A percentile compares a stretch with the other conserved stretches of the same genome.
Conservation (phyloP, 2,113 vertebrate species). For the Cottus gobio region DNA sequence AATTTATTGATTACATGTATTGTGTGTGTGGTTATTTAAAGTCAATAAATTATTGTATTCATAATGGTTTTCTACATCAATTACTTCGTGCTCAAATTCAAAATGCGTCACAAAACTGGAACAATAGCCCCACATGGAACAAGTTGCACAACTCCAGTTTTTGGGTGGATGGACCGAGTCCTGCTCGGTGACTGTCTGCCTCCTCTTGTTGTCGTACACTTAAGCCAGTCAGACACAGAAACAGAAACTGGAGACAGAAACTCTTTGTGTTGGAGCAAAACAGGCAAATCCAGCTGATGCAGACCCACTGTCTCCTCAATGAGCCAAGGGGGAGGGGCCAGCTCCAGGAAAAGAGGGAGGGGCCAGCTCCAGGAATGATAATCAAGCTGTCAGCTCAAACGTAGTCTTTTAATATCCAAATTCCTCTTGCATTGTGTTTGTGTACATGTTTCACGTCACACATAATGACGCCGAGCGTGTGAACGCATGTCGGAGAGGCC, state of each 20-base stretch:
- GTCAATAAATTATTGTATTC: constrained; percentile 69
- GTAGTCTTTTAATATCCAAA: neutral
- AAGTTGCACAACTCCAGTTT: constrained; percentile 39
- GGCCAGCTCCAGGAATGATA: neutral
- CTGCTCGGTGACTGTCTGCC: constrained; percentile 1
- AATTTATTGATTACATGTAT: constrained; percentile 59
- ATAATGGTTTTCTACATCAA: constrained; percentile 9
- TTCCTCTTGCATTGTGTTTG: neutral
- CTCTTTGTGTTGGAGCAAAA: constrained; percentile 35
- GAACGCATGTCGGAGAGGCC: neutral
- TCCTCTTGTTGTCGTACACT: constrained; percentile 17
- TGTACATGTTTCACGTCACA: neutral
- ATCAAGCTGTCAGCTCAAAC: neutral
- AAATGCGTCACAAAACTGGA: constrained; percentile 48
- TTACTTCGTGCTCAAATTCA: constrained; percentile 17
- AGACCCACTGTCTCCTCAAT: constrained; percentile 11
- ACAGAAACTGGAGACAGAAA: constrained; percentile 62
- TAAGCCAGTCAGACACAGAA: no score
- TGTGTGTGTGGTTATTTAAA: constrained; percentile 51
- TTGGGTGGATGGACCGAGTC: constrained; percentile 10
- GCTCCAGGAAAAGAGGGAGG: neutral
- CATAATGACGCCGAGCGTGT: neutral
- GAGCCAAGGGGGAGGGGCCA: neutral
- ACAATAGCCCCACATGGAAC: no score
- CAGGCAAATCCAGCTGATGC: constrained; percentile 60